Conservation (phyloP, 2,888 invertebrate genomes). For the Leptarthrus brevirostris region DNA sequence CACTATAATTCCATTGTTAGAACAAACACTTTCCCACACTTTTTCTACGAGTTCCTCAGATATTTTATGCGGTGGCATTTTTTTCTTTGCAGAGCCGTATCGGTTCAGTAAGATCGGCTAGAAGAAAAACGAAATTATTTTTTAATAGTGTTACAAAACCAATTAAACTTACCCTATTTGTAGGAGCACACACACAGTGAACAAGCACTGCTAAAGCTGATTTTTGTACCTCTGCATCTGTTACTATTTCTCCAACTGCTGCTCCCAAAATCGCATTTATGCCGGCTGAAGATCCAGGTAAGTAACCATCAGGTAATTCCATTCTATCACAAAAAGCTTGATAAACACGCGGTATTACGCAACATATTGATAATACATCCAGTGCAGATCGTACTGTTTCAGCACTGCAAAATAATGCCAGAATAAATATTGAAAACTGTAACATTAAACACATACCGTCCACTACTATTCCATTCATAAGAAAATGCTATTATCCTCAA, state of each 20-base stretch:
- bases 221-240: slow-evolving; percentile 92
- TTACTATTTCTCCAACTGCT: slow-evolving; percentile 90
- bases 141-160: slow-evolving; percentile 3
- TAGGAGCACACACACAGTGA: slow-evolving; percentile 94
- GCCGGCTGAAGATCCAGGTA: slow-evolving; percentile 76
- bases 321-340: slow-evolving; percentile 79
- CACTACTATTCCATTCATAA: slow-evolving; percentile 92
- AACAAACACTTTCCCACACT: slow-evolving; percentile 94
- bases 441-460: slow-evolving; percentile 69
- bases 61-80: slow-evolving; percentile 73
- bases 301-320: slow-evolving; percentile 77
- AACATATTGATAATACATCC: slow-evolving; percentile 91
- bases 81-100: slow-evolving; percentile 67
- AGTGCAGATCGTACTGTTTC: slow-evolving; percentile 85
- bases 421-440: background rate
- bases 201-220: slow-evolving; percentile 90
- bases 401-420: slow-evolving; percentile 68
- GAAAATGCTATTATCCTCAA: slow-evolving; percentile 89
- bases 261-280: slow-evolving; percentile 85
- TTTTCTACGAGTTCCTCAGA: slow-evolving; percentile 90
- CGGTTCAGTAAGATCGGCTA: slow-evolving; percentile 68
- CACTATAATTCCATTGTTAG: slow-evolving; percentile 97
- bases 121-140: background rate
- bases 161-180: slow-evolving; percentile 74
- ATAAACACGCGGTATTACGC: slow-evolving; percentile 86